Base-by-base conservation (phyloP, 2,888 invertebrate species). In the Torymus tubicola region DNA sequence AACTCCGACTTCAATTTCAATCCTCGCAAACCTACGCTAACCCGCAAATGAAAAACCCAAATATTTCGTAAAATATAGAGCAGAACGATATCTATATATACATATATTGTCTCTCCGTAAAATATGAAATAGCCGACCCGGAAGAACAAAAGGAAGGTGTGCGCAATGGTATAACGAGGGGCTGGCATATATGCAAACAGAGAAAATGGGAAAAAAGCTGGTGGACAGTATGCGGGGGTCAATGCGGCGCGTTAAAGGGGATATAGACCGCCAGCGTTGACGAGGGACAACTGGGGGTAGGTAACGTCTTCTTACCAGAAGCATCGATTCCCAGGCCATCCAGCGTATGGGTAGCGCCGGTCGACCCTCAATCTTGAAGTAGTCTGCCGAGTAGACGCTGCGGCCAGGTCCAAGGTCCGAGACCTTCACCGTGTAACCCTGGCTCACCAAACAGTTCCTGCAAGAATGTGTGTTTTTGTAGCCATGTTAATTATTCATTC, bases 271-370 rank as follows among this genome's bases (percentile, higher is more conserved):
- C 2, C 50, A 61, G 12, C 31, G 31, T 31, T 31, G 31, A 31
- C 3, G 31, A 31, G 10, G n/a, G 16, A 72, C 18, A 72, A 72
- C n/a, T n/a, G 31, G n/a, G 8, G 13, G 12, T 0, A 55, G 18
- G 13, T 53, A 31, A 21, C 2, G 21, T 21, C 18, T 16, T 91
- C 92, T 93, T 91, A 95, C 95, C 93, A 95, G 89, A 82, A 96
- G 91, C 84, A 96, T 94, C 88, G 95, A 95, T 90, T 96, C 96
- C 96, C 96, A 96, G 24, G 96, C 94, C 96, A 96, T 96, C 96
- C 96, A 96, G 86, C 97, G 92, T 85, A 97, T 94, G 21, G 97
- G 96, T 86, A 97, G 92, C 42, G 93, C 93, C 79, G 94, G 93
- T 83, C 93, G 92, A 79, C 94, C 95, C 86, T 95, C 95, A 85